Percentiles rank a stretch among this genome's conserved stretches.
These are phyloP conservation scores for Nudaria mundana DNA, from an alignment of 2,888 invertebrate species.

Conservation along the genomic window DNA sequence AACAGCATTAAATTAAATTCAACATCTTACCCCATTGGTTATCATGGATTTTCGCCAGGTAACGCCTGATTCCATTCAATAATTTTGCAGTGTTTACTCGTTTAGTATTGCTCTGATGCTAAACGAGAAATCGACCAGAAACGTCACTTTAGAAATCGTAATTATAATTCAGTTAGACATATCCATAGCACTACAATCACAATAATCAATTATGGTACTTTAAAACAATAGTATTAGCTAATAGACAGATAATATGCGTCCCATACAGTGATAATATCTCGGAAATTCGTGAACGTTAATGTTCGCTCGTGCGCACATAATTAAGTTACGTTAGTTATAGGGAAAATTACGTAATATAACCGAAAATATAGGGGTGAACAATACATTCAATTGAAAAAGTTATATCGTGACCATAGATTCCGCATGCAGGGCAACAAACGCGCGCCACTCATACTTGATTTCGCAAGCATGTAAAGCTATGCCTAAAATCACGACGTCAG, in stretches of 20 bases:
- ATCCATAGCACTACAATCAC: slow-evolving; percentile 37
- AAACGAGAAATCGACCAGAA: neutral
- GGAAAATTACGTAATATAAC: slow-evolving; percentile 25
- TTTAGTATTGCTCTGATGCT: no score
- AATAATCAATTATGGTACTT: slow-evolving; percentile 43
- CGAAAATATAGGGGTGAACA: slow-evolving; percentile 23
- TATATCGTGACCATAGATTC: slow-evolving; percentile 3
- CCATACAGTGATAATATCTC: slow-evolving; percentile 51
- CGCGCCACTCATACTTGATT: no score
- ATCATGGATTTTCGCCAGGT: no score
- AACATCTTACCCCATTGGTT: no score
- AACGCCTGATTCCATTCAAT: no score
- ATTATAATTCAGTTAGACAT: slow-evolving; percentile 9
- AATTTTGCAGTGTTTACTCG: no score
- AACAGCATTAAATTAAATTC: no score
- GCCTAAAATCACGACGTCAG: no score
- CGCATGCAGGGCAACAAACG: no score
- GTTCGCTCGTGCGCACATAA: slow-evolving; percentile 66
- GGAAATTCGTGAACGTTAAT: slow-evolving; percentile 63
- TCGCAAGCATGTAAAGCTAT: no score
- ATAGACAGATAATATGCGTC: slow-evolving; percentile 44
- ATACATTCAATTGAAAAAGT: slow-evolving; percentile 1
- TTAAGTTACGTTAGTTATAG: slow-evolving; percentile 39
- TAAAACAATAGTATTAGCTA: slow-evolving; percentile 56
- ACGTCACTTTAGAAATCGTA: neutral